Evolutionary conservation across 2,113 vertebrate genomes (phyloP).

Genomic region (Gambusia holbrooki): DNA sequence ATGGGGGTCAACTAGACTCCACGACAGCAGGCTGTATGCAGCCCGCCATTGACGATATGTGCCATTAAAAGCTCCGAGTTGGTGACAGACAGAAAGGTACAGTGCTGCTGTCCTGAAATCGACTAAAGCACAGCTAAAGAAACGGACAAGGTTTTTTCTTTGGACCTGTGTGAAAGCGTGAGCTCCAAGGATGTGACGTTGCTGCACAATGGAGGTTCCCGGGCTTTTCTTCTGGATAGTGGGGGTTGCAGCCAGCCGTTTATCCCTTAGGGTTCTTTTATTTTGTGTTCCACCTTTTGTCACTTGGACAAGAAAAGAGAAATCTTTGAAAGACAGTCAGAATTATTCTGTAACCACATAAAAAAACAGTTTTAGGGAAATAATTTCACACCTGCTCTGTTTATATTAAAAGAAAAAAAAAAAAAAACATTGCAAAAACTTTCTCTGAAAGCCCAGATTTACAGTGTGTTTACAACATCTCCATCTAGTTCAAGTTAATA

Average conservation of each 20-base stretch:
- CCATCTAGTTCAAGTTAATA: too few species aligned
- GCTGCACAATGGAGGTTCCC: slow-evolving; percentile 58
- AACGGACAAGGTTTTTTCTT: neutral
- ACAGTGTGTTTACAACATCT: too few species aligned
- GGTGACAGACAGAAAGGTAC: neutral
- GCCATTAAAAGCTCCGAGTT: neutral
- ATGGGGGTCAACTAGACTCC: slow-evolving; percentile 46
- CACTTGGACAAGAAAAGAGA: too few species aligned
- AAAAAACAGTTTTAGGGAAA: too few species aligned
- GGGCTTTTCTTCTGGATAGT: slow-evolving; percentile 43
- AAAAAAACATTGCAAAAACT: too few species aligned
- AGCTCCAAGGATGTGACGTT: slow-evolving; percentile 49
- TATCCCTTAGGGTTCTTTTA: neutral
- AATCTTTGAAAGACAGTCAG: too few species aligned
- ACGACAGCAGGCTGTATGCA: slow-evolving; percentile 20
- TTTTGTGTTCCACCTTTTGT: too few species aligned
- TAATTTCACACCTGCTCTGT: too few species aligned
- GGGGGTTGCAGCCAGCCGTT: slow-evolving; percentile 41
- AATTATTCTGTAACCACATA: too few species aligned
- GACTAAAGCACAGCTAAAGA: slow-evolving; percentile 37
- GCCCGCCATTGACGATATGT: neutral
- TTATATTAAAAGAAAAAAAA: too few species aligned
- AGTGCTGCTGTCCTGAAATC: slow-evolving; percentile 10
- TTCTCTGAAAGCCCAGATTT: too few species aligned
- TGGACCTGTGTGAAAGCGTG: slow-evolving; percentile 12